Conservation (phyloP, 2,888 invertebrate species). For the Parelbella ahira region DNA sequence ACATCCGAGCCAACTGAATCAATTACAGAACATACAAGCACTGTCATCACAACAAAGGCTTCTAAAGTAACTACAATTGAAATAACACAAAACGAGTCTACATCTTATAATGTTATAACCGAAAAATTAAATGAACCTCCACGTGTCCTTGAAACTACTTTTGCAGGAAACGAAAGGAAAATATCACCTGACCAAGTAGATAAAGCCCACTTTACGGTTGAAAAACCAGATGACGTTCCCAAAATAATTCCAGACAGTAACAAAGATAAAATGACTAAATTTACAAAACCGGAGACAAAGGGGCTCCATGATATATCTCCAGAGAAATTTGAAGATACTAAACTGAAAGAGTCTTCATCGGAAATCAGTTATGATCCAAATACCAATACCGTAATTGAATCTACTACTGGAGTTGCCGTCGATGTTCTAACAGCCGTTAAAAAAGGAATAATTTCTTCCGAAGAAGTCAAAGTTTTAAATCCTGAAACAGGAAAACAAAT, state of each 20-base stretch:
- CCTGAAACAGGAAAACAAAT: slow-evolving; percentile 85
- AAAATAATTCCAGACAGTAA: too few species aligned
- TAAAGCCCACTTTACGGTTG: slow-evolving; percentile 25
- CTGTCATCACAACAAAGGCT: slow-evolving; percentile 49
- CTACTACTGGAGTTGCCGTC: slow-evolving; percentile 82
- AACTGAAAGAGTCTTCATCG: too few species aligned
- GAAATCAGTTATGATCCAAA: slow-evolving; percentile 89
- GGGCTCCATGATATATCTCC: too few species aligned
- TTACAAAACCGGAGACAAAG: too few species aligned
- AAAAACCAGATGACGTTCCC: slow-evolving; percentile 1
- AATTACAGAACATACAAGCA: slow-evolving; percentile 52
- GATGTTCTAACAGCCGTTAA: slow-evolving; percentile 87
- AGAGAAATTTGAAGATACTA: too few species aligned
- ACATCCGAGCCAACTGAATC: slow-evolving; percentile 48
- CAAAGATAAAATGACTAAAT: too few species aligned
- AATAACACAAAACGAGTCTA: slow-evolving; percentile 54
- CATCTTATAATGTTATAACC: slow-evolving; percentile 48
- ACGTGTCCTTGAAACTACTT: slow-evolving; percentile 35
- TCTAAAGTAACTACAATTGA: slow-evolving; percentile 59
- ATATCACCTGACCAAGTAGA: slow-evolving; percentile 44
- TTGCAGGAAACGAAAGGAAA: slow-evolving; percentile 39
- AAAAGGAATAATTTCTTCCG: slow-evolving; percentile 85
- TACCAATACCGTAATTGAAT: slow-evolving; percentile 84
- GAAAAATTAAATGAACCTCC: slow-evolving; percentile 42
- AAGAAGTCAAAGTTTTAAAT: slow-evolving; percentile 84